Base-by-base conservation (phyloP, 2,888 invertebrate genomes). In the Sylvicola cinctus region DNA sequence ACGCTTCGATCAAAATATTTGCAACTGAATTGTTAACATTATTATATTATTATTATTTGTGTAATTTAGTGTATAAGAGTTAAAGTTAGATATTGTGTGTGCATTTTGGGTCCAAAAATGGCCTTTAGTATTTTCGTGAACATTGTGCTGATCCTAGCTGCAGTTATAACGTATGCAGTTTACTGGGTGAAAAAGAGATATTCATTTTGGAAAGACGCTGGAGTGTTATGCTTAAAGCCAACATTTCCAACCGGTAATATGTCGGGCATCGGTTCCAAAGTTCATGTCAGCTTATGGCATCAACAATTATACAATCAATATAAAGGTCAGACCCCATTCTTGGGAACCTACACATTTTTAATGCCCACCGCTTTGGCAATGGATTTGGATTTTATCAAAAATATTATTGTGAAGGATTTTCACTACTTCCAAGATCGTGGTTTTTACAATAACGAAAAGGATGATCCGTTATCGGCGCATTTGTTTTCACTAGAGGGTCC, bases 271-370 rank as follows among this genome's bases (percentile, higher is more conserved):
- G 12, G 14, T 29, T 7, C 6, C 5, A 13, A 7, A 13, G 12
- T 5, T 4, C 29, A 29, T 7, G 6, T 29, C 29, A 13, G 11
- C 5, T 29, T 13, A 4, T 29, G 29, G n/a, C n/a, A 4, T 4
- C 8, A 7, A 29, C 5, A 13, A 6, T 5, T 29, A 29, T 29
- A 13, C 20, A 20, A 20, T 8, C 6, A 45, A 38, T 50, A 49
- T 38, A 42, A 42, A 1, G 41, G 37, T 11, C n/a, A n/a, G n/a
- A 45, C 44, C 5, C 44, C 45, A 1, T 36, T 37, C 26, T 48
- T 50, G 34, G 49, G 45, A 1, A 51, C 48, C 35, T 53, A 49
- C 31, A 42, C 52, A 8, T 44, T 49, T 2, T 20, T 51, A 16
- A 42, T 44, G 0, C 46, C 45, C 1, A 45, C 42, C 1, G 43